Conservation (phyloP, 2,888 invertebrate species). For the Agrotis clavis region DNA sequence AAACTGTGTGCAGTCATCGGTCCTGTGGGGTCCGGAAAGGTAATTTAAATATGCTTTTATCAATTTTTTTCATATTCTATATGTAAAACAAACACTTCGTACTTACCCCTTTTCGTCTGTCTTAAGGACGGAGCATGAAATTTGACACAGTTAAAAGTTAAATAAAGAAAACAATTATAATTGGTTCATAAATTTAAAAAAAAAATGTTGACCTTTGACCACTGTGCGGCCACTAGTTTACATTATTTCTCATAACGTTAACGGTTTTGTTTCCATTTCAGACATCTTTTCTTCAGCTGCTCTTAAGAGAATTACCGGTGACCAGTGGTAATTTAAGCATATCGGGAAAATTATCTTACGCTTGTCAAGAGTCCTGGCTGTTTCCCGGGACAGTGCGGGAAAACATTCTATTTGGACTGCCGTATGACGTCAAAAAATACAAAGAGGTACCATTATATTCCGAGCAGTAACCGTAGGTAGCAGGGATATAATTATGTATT, state of each 20-base stretch:
- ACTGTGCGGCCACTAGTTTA: background rate
- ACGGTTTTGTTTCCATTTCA: conserved; percentile 69
- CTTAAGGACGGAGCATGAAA: too few species aligned
- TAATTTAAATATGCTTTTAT: conserved; percentile 57
- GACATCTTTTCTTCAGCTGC: conserved; percentile 92
- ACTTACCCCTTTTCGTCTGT: too few species aligned
- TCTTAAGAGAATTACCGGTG: conserved; percentile 93
- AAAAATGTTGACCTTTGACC: too few species aligned
- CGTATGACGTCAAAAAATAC: conserved; percentile 92
- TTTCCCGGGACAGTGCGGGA: conserved; percentile 94
- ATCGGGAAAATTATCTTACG: conserved; percentile 93
- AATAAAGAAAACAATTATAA: too few species aligned
- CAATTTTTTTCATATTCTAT: background rate
- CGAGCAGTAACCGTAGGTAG: background rate
- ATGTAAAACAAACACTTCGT: too few species aligned
- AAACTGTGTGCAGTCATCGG: conserved; percentile 95
- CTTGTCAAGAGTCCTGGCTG: conserved; percentile 96
- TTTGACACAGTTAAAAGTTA: too few species aligned
- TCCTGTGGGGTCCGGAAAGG: conserved; percentile 96
- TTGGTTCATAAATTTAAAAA: too few species aligned
- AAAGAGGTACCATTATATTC: conserved; percentile 82
- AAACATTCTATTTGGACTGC: conserved; percentile 95
- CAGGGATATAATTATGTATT: background rate
- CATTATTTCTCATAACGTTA: background rate
- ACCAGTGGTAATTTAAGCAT: conserved; percentile 91